Base-by-base conservation (phyloP, 1,140 invertebrate genomes). In the Micrasema minimum region DNA sequence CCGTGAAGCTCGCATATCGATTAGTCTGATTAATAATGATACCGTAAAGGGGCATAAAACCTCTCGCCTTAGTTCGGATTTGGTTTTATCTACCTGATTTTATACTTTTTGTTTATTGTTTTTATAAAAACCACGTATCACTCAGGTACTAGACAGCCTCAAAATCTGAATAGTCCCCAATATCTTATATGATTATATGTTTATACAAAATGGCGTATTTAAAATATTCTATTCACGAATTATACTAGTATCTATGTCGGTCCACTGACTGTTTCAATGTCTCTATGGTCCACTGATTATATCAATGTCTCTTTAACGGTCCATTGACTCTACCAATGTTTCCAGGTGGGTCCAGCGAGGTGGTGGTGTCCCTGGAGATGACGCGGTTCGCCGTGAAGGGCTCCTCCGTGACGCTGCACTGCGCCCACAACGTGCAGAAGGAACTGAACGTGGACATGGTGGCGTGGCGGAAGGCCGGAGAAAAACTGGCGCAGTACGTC, bases 401-500 rank as follows among this genome's bases (percentile, higher is more conserved):
- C 0, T 79, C 81, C 4, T 80, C 83, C 0, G 81, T 82, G 4
- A 81, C 79, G 0, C 77, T 85, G 2, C 77, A 78, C 12, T 85
- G 83, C 68, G 77, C 81, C 2, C 82, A 85, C 69, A 81, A 83
- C 75, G 82, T 84, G 18, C 80, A 80, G 10, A 81, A 80, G 0
- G 86, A 80, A 86, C 89, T 83, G 83, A n/a, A n/a, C n/a, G 86
- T 80, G 81, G 87, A 78, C 83, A 87, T 80, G 88, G 82, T 85
- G 66, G 82, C 83, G 73, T 85, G 84, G 77, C 72, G 82, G 18
- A 74, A 79, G 31, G 75, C 80, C 0, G 81, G 79, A 6, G 76
- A 77, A 0, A 85, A 90, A 77, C 87, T 92, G 77, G 88, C 91
- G 78, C 87, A 90, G 80, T 91, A 89, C 78, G 86, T 92, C 68